phyloP scores from a whole-genome alignment of 2,888 invertebrate species.

The Gerris lacustris region DNA sequence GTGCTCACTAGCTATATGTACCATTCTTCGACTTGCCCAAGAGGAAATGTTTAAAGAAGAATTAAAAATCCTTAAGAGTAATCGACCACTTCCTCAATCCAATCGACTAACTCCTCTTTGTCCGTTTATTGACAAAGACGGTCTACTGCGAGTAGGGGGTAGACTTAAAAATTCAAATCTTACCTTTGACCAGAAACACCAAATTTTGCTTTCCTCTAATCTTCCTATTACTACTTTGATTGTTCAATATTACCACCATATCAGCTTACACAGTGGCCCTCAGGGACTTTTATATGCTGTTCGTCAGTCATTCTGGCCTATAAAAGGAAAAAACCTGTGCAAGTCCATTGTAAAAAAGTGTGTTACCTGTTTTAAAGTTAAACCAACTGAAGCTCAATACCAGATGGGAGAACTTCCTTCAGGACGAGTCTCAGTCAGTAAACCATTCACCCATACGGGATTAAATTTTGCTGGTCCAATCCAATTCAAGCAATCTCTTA shows the following conservation, averaged over 20 bases:
- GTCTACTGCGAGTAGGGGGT: slow-evolving; percentile 22
- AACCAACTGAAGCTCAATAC: not conserved
- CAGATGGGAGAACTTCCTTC: slow-evolving; percentile 13
- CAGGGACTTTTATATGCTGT: slow-evolving; percentile 25
- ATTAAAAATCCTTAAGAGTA: no score
- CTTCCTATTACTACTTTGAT: slow-evolving; percentile 11
- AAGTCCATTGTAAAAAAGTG: slow-evolving; percentile 24
- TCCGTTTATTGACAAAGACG: slow-evolving; percentile 31
- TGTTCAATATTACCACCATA: slow-evolving; percentile 17
- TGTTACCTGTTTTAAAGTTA: slow-evolving; percentile 5
- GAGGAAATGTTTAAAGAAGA: no score
- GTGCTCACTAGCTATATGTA: not conserved
- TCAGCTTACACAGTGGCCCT: slow-evolving; percentile 23
- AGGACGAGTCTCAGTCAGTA: slow-evolving; percentile 1
- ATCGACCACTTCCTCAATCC: slow-evolving; percentile 3
- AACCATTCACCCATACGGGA: slow-evolving; percentile 9
- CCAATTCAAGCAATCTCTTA: not conserved
- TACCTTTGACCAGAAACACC: slow-evolving; percentile 29
- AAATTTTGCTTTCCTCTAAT: slow-evolving; percentile 30
- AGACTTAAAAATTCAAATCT: slow-evolving; percentile 27
- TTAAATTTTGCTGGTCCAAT: slow-evolving; percentile 15
- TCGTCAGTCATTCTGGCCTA: slow-evolving; percentile 28
- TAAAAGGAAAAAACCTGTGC: slow-evolving; percentile 24
- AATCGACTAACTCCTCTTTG: slow-evolving; percentile 26
- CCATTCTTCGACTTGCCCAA: not conserved